These are phyloP conservation scores for Sciurus vulgaris DNA, from an alignment of 2,797 vertebrate genomes.

Conservation along the genomic window DNA sequence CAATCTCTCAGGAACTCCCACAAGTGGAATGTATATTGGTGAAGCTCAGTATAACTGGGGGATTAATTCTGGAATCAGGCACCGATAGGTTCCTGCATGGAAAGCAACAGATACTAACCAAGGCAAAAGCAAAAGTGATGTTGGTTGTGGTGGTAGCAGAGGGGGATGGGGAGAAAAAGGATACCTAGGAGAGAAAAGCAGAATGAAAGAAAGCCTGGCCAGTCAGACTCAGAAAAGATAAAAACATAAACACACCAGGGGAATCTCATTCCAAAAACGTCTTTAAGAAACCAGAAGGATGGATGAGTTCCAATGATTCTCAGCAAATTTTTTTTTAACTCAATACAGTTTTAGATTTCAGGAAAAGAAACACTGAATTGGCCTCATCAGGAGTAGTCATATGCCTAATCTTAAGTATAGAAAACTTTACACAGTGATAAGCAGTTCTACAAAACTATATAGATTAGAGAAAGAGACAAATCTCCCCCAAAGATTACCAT, in stretches of 20 bases:
- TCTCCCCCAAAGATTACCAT: background rate
- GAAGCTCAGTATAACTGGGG: background rate
- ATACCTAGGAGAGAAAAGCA: background rate
- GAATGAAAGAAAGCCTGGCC: background rate
- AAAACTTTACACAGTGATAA: background rate
- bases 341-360: background rate
- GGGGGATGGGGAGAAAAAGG: too few relatives aligned
- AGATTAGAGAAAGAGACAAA: background rate
- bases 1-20: background rate
- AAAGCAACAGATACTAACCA: background rate
- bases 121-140: background rate
- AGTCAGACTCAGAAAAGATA: background rate
- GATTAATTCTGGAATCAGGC: background rate
- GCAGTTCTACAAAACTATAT: background rate
- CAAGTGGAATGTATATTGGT: background rate
- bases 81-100: background rate
- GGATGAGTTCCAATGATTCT: background rate
- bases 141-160: too few relatives aligned
- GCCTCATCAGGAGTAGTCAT: background rate
- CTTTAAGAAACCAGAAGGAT: constrained; percentile 9
- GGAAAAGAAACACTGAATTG: background rate
- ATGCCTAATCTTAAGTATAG: background rate
- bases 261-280: constrained; percentile 22
- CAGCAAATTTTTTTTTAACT: background rate
- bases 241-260: background rate